Evolutionary conservation across 2,888 invertebrate genomes (phyloP), one percentile per base, ranked within the genome.

Genomic region (Malthinus flaveolus): DNA sequence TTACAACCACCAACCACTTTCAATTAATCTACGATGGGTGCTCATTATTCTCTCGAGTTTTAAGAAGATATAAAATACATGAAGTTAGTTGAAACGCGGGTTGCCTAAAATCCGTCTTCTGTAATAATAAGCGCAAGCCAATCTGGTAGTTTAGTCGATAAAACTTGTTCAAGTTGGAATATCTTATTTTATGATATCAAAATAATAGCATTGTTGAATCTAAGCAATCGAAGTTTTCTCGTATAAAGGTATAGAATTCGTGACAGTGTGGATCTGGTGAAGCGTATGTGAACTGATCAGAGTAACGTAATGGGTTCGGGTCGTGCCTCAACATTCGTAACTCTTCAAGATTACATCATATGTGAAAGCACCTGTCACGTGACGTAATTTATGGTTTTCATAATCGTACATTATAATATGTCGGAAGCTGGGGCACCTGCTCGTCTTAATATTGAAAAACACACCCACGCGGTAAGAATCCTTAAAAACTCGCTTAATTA

Each of bases 291-390:
- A 65, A 65, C 65, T 65, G 65, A 65, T 65, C 65, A 56, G 56
- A 56, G 60, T 51, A 57, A 50, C 61, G 53, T 61, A 67, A 67
- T 65, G 63, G 66, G 62, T 64, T 62, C 61, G 61, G 54, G 59
- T 68, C 66, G 68, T 68, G 66, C 66, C 61, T 64, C 55, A 52
- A 59, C 55, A 60, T 64, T 64, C 65, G 65, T 66, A 66, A 60
- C 64, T 68, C 67, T 66, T 68, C 59, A 56, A 66, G 70, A 70
- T 70, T 69, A 65, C 63, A 69, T 70, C 68, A 67, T 65, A 66
- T 62, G 68, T 61, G 52, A 63, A 67, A 65, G 67, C 70, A 69
- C 65, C 66, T 68, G 70, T 70, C 70, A 70, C 69, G 64, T 66
- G 70, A 66, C 66, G 64, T 68, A 68, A 66, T 66, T 66, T 68